Conservation (phyloP, 1,140 invertebrate species). For the Caenorhabditis inopinata region DNA sequence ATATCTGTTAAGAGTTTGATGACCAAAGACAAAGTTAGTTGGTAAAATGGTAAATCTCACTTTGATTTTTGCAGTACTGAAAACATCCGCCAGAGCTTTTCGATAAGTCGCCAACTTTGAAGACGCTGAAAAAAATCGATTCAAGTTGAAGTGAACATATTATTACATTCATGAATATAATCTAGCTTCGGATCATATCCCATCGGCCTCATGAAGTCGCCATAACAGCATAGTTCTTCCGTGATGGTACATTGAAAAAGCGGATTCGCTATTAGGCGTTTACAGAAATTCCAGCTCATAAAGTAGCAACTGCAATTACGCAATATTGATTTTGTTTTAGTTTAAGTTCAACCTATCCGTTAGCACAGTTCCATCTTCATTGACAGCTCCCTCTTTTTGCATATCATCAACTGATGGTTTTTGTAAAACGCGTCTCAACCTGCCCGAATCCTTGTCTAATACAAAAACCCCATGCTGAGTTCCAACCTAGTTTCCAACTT, state of each 20-base stretch:
- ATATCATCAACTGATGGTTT: background rate
- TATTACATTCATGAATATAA: background rate
- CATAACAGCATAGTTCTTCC: slow-evolving; percentile 37
- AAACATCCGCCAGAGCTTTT: background rate
- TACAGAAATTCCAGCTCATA: background rate
- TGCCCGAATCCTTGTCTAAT: background rate
- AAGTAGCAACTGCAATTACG: background rate
- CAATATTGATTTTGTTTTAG: background rate
- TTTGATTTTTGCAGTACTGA: background rate
- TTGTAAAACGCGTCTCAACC: background rate
- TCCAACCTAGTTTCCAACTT: too few species aligned
- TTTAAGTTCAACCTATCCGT: background rate
- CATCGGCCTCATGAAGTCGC: slow-evolving; percentile 35
- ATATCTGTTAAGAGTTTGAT: slow-evolving; percentile 9
- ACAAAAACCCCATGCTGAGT: slow-evolving; percentile 7
- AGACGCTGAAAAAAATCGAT: background rate
- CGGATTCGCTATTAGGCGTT: background rate
- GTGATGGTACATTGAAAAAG: background rate
- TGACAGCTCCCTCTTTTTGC: background rate
- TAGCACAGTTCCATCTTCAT: background rate
- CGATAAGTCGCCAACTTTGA: background rate
- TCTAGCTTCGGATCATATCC: slow-evolving; percentile 14
- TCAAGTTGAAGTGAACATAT: too few species aligned
- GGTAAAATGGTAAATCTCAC: too few species aligned
- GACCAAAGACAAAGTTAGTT: too few species aligned